Evolutionary conservation across 2,888 invertebrate species (phyloP), one percentile per base, ranked within the genome.

Genomic region (Teleogryllus oceanicus): DNA sequence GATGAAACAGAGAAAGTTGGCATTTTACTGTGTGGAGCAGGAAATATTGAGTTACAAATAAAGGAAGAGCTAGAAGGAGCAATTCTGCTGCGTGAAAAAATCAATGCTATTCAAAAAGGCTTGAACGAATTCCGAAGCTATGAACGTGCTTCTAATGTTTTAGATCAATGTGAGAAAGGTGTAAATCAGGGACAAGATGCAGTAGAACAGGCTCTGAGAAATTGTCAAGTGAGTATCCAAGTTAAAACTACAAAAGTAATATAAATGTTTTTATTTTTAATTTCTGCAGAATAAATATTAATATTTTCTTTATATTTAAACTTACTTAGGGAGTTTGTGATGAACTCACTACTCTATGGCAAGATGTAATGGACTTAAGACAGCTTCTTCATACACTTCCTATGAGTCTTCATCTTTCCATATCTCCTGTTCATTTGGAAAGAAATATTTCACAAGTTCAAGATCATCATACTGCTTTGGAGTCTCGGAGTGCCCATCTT

Each of bases 321-420:
- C n/a, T 18, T 79, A 81, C 82, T 4, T 78, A 85, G 84, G 83
- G 89, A 74, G 89, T 94, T 21, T 90, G 91, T 18, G 92, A 93
- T 83, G 94, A 94, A 82, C 87, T 95, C 18, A 89, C 90, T 0
- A 86, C 89, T 0, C 91, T 94, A 81, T 95, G 95, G 95, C 92
- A 93, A 83, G 94, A 94, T 83, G 90, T 95, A 50, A 91, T 94
- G 89, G 89, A 90, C 0, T 87, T 94, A 49, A 88, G 95, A 49
- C 94, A 95, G 85, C 89, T 94, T 80, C 87, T 95, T 50, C 95
- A 95, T 84, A 94, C 94, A 0, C 87, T 95, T 79, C 95, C 95
- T 0, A 93, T 91, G 85, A 79, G 81, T 16, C 88, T 94, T 81
- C 90, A 93, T 77, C 91, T 94, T 76, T 92, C 94, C 1, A 92